Percentiles rank a stretch among this genome's conserved stretches.
phyloP scores from a whole-genome alignment of 2,888 invertebrate genomes.

The Syrista parreyssii region DNA sequence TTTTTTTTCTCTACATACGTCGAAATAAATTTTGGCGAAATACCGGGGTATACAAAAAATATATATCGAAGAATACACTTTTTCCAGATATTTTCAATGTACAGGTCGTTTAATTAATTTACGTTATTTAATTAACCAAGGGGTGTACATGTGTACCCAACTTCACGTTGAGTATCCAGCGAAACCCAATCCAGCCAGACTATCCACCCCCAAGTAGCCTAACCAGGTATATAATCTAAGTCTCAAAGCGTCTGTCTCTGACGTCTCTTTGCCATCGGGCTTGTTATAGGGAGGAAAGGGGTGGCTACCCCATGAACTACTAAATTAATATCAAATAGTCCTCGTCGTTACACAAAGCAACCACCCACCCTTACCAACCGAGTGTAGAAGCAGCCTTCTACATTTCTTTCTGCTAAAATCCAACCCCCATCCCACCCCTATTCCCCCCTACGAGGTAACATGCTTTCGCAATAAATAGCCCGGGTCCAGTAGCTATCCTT shows the following conservation, averaged over 20 bases:
- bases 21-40: too few relatives aligned
- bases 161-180: neutral
- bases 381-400: neutral
- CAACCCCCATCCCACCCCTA: neutral
- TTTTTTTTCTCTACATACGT: too few relatives aligned
- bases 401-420: neutral
- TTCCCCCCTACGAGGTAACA: neutral
- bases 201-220: neutral
- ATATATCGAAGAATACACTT: neutral
- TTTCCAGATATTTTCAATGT: neutral
- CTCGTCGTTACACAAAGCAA: neutral
- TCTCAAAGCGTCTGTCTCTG: neutral
- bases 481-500: neutral
- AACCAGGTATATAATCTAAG: neutral
- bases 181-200: neutral
- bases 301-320: neutral
- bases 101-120: neutral
- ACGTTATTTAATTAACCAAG: neutral
- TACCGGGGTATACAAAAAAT: too few relatives aligned
- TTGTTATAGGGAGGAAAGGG: neutral
- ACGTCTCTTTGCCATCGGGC: neutral
- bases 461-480: slow-evolving; percentile 25
- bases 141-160: neutral
- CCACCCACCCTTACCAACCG: neutral
- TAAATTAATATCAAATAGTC: slow-evolving; percentile 39